Conservation (phyloP, 2,113 vertebrate species). For the Thryonomys swinderianus region DNA sequence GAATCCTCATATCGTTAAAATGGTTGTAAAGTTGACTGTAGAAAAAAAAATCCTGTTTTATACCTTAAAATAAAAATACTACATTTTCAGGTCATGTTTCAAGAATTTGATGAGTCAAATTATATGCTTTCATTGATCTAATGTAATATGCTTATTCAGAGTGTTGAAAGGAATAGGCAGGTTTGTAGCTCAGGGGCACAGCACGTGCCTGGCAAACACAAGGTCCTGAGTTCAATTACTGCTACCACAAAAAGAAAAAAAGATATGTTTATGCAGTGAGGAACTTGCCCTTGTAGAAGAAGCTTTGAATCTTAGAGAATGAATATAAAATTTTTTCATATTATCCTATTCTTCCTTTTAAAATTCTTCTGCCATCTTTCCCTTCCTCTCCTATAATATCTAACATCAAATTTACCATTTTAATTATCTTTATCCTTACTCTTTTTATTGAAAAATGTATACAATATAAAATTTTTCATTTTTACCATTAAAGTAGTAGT, state of each 20-base stretch:
- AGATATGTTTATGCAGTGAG: background rate
- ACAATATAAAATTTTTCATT: background rate
- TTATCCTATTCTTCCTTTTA: conserved; percentile 38
- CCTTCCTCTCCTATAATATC: background rate
- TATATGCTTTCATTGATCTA: conserved; percentile 55
- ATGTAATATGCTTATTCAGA: conserved; percentile 7
- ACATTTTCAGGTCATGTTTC: conserved; percentile 54
- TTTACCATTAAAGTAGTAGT: no score
- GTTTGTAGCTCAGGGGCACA: no score
- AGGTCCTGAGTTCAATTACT: no score
- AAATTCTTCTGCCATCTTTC: background rate
- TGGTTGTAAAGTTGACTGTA: background rate
- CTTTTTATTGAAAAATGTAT: background rate
- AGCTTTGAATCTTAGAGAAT: conserved; percentile 52
- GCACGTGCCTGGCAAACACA: no score
- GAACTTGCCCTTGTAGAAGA: background rate
- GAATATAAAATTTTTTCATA: background rate
- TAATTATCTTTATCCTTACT: background rate
- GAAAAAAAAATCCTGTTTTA: conserved; percentile 18
- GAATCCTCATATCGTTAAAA: background rate
- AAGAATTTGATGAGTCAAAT: conserved; percentile 31
- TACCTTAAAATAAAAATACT: conserved; percentile 13
- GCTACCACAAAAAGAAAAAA: no score
- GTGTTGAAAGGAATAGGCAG: background rate
- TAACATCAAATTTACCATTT: background rate